Evolutionary conservation across 2,888 invertebrate genomes (phyloP), one percentile per base, ranked within the genome.

Genomic region (Dolichopus griseipennis): DNA sequence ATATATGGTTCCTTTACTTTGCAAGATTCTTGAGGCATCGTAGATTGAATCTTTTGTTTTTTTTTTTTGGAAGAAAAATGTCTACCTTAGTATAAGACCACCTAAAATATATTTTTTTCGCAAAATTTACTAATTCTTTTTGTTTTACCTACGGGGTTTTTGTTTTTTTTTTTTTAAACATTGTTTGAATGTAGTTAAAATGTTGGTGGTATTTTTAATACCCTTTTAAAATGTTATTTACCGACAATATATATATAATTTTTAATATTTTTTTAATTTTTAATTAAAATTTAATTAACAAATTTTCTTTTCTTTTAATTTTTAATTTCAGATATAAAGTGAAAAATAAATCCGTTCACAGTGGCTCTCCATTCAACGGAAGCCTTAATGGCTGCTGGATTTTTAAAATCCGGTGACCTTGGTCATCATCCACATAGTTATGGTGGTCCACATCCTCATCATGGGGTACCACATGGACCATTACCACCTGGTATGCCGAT

Each of bases 301-400:
- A n/a, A 21, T 61, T 61, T 61, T 20, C 12, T 20, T 63, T 21
- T 61, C 20, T 8, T 61, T n/a, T n/a, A 1, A 61, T 61, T 63
- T 63, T 27, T n/a, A n/a, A 27, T 63, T 63, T 10, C 63, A 63
- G 63, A 63, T 63, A 62, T 62, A 62, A 62, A 20, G 63, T 63
- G 63, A 64, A 73, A 73, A 72, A 74, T 74, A 68, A 76, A 78
- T 72, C 75, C 76, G 74, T 73, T 77, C 79, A 80, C 76, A 74
- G 78, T 82, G 82, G 81, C 82, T 77, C 79, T 82, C 69, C 82
- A 81, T 70, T 79, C 82, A 72, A 80, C 81, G 70, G 82, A 82
- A 76, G 82, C 82, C 79, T 77, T 82, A 69, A 82, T 82, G 82
- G 81, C 82, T 73, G 81, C 82, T 73, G 82, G 82, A 72, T 82